Percentiles rank a stretch among this genome's conserved stretches.
These are phyloP conservation scores for Geococcyx californianus DNA, from an alignment of 2,113 vertebrate genomes.

Conservation along the genomic window DNA sequence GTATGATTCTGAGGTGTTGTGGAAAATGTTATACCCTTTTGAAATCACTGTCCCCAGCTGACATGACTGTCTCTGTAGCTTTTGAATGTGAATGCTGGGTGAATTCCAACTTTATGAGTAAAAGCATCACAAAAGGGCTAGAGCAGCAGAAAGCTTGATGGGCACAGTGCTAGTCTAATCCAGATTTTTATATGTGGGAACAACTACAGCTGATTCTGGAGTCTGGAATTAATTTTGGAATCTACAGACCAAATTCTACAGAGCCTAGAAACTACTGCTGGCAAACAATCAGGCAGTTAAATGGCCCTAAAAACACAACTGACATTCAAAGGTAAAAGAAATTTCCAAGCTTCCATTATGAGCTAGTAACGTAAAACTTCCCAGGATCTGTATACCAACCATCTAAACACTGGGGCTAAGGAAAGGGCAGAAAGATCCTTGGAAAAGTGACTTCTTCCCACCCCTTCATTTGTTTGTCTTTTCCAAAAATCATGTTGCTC, in stretches of 20 bases:
- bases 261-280: background rate
- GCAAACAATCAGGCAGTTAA: background rate
- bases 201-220: background rate
- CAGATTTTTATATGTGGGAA: background rate
- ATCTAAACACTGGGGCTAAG: background rate
- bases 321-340: background rate
- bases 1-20: background rate
- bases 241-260: background rate
- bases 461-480: rapidly evolving
- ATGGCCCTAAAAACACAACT: background rate
- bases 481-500: background rate
- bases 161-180: background rate
- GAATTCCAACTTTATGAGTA: background rate
- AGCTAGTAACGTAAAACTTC: background rate
- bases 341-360: background rate
- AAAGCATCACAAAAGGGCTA: background rate
- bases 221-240: background rate
- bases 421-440: background rate
- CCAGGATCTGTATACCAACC: background rate
- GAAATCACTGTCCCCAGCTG: background rate
- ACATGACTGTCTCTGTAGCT: background rate
- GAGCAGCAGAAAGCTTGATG: background rate
- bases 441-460: background rate
- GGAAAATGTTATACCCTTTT: background rate
- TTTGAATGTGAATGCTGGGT: background rate